These are phyloP conservation scores for Chionis minor DNA, from an alignment of 2,113 vertebrate species.

Conservation along the genomic window DNA sequence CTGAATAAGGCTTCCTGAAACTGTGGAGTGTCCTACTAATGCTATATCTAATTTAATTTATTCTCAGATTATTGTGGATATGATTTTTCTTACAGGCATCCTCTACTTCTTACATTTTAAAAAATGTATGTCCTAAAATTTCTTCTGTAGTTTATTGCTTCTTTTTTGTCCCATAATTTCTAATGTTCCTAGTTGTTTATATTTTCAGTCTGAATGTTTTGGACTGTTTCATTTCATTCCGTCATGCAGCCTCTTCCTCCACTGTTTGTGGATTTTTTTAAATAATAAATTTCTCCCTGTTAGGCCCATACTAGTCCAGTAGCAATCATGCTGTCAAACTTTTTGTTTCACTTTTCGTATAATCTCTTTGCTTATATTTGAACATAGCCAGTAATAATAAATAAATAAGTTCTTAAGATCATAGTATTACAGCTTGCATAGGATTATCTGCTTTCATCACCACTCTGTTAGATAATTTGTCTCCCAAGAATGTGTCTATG, in stretches of 20 bases:
- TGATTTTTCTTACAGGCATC: not conserved
- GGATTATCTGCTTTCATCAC: not conserved
- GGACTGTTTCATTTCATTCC: not conserved
- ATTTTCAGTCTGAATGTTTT: not conserved
- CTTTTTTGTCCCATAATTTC: not conserved
- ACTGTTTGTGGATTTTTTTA: not conserved
- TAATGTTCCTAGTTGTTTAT: not conserved
- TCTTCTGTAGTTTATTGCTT: not conserved
- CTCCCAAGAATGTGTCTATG: not conserved
- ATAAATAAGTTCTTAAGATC: not conserved
- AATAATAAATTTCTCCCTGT: not conserved
- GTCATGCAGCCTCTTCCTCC: not conserved
- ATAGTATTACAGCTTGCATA: not conserved
- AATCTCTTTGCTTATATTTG: not conserved
- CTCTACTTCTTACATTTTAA: not conserved
- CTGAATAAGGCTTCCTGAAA: conserved; percentile 20
- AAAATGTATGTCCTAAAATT: not conserved
- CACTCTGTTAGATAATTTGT: not conserved
- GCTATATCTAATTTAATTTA: not conserved
- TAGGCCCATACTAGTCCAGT: not conserved
- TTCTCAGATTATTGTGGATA: not conserved
- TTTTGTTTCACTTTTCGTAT: not conserved
- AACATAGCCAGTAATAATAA: not conserved
- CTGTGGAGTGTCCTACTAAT: not conserved
- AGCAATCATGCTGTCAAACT: not conserved